Percentiles rank a stretch among this genome's conserved stretches.
These are phyloP conservation scores for Rosalia funebris DNA, from an alignment of 2,888 invertebrate genomes.

Conservation along the genomic window DNA sequence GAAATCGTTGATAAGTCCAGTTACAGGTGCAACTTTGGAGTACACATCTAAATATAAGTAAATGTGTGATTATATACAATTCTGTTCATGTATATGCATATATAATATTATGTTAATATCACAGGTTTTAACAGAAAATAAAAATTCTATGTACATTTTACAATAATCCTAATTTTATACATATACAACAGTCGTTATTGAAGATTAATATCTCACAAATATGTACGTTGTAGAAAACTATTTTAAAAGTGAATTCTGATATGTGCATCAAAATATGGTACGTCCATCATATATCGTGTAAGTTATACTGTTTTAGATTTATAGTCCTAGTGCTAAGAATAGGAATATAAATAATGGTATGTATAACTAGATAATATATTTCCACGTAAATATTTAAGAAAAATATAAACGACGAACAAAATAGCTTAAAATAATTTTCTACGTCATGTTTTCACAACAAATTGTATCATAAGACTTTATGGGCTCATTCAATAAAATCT, in stretches of 20 bases:
- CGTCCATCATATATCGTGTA: background rate
- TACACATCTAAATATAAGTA: conserved; percentile 4
- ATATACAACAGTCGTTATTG: background rate
- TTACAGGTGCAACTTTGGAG: background rate
- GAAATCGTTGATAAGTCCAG: background rate
- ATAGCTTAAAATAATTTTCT: conserved; percentile 27
- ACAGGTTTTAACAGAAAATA: conserved; percentile 49
- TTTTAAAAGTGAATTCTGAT: conserved; percentile 8
- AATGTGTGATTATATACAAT: conserved; percentile 31
- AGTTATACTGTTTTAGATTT: background rate
- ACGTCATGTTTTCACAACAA: background rate
- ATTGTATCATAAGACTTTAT: conserved; percentile 52
- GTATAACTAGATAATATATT: background rate
- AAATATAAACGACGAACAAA: background rate
- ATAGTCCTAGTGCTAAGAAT: too few relatives aligned
- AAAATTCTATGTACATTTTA: conserved; percentile 38
- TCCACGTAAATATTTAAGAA: background rate
- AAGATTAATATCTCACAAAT: conserved; percentile 7
- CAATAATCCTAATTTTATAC: background rate
- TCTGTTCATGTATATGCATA: conserved; percentile 24
- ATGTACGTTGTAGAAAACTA: conserved; percentile 8
- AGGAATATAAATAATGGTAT: background rate
- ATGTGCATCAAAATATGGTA: background rate
- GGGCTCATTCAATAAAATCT: conserved; percentile 58
- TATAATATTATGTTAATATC: conserved; percentile 51